A percentile compares a stretch with the other conserved stretches of the same genome.
Evolutionary conservation across 2,113 vertebrate species (phyloP).

Genomic region (Origma solitaria): DNA sequence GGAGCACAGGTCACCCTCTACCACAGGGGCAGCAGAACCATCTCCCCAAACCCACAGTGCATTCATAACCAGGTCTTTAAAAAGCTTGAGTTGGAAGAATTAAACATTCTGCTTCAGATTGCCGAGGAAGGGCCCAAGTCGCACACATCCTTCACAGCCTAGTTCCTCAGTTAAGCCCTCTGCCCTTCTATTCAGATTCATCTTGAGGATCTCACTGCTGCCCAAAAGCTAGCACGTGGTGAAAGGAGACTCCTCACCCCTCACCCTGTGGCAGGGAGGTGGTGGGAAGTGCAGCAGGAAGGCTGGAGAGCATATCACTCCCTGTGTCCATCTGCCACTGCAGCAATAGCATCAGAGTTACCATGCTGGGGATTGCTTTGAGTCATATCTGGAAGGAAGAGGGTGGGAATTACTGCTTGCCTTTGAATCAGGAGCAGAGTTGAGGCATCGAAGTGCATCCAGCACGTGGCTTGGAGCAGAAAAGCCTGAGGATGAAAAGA

Average conservation of each 20-base stretch:
- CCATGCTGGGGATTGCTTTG: rapidly evolving
- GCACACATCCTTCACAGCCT: background rate
- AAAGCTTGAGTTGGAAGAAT: background rate
- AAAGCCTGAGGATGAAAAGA: background rate
- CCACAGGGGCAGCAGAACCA: rapidly evolving
- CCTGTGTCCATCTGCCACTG: background rate
- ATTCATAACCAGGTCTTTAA: background rate
- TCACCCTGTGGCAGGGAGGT: rapidly evolving
- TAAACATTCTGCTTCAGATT: background rate
- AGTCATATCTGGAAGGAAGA: background rate
- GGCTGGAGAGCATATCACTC: background rate
- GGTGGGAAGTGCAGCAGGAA: background rate
- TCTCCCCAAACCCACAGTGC: background rate
- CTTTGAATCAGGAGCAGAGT: background rate
- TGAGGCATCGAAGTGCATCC: background rate
- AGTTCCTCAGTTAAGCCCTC: background rate
- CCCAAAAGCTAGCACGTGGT: background rate
- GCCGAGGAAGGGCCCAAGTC: background rate
- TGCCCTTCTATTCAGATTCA: background rate
- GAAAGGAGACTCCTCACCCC: background rate
- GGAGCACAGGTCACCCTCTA: background rate
- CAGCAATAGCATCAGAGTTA: background rate
- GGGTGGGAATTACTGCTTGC: background rate
- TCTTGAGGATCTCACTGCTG: background rate
- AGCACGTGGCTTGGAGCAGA: background rate